Evolutionary conservation across 2,797 vertebrate species (phyloP).

Genomic region (Acipenser ruthenus): DNA sequence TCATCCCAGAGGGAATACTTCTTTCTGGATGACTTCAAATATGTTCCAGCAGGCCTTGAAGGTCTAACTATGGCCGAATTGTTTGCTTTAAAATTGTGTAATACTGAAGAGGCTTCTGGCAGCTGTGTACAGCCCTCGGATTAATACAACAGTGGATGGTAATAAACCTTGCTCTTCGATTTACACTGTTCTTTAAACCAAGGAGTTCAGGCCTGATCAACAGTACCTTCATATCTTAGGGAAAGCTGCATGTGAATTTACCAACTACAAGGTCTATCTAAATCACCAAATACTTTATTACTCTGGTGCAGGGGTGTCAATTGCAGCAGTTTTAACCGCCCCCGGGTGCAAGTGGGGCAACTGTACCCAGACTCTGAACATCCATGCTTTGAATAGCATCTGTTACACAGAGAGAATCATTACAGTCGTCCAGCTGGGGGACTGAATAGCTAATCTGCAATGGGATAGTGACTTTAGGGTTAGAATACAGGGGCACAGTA

Average conservation of each 20-base stretch:
- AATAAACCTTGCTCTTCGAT: background rate
- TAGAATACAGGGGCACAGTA: background rate
- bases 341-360: background rate
- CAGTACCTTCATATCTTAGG: background rate
- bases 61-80: background rate
- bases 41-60: background rate
- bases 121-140: background rate
- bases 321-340: too few relatives aligned
- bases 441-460: background rate
- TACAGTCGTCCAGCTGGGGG: background rate
- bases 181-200: background rate
- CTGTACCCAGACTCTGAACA: too few relatives aligned
- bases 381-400: too few relatives aligned
- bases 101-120: background rate
- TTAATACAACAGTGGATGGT: background rate
- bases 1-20: background rate
- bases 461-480: background rate
- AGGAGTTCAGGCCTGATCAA: background rate
- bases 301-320: too few relatives aligned
- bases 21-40: background rate
- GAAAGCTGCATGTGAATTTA: background rate
- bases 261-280: background rate
- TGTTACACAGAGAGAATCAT: background rate
- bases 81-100: conserved; percentile 5
- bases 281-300: background rate